Conservation (phyloP, 2,113 vertebrate genomes). For the Scatophagus argus region DNA sequence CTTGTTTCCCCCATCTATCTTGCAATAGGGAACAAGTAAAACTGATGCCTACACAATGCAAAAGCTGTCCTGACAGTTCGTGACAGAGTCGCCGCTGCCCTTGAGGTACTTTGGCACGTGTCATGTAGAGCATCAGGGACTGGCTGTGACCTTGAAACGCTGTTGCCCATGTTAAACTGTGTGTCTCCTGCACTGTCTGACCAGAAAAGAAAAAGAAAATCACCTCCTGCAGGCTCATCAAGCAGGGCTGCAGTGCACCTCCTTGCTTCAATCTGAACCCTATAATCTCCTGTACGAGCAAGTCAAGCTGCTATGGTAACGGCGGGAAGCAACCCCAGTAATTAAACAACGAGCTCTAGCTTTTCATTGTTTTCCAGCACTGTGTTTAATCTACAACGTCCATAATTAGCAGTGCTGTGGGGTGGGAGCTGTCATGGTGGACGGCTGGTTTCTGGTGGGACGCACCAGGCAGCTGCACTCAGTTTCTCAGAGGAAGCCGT, state of each 20-base stretch:
- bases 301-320: conserved; percentile 86
- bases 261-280: conserved; percentile 51
- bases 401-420: conserved; percentile 87
- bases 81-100: conserved; percentile 38
- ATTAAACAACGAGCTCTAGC: conserved; percentile 89
- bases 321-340: conserved; percentile 82
- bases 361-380: conserved; percentile 83
- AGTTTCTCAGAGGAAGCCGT: conserved; percentile 58
- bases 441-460: conserved; percentile 59
- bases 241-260: conserved; percentile 21
- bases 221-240: conserved; percentile 9
- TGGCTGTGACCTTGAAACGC: conserved; percentile 56
- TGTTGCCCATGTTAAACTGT: not conserved
- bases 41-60: not conserved
- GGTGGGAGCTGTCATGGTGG: conserved; percentile 77
- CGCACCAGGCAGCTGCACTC: conserved; percentile 67
- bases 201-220: not conserved
- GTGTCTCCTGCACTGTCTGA: not conserved
- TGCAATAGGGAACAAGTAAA: not conserved
- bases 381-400: conserved; percentile 76
- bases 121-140: conserved; percentile 21
- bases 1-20: not conserved
- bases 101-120: conserved; percentile 50
- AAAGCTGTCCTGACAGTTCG: conserved; percentile 9
- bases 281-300: conserved; percentile 75